These are phyloP conservation scores for Epinephelus coioides DNA, from an alignment of 2,797 vertebrate genomes.

Conservation along the genomic window DNA sequence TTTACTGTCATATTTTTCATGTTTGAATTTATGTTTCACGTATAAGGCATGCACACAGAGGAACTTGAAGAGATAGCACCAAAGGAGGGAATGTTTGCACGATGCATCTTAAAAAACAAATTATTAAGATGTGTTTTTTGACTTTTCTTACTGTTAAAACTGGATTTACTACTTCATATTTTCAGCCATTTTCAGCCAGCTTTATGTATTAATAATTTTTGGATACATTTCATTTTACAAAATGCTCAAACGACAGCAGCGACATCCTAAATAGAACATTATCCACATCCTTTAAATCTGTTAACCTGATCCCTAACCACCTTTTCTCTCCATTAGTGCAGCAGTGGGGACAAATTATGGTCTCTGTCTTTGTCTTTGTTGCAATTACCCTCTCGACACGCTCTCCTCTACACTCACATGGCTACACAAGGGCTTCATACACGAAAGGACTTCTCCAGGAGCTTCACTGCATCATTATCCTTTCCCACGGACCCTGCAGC, in stretches of 20 bases:
- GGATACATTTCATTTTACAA: background rate
- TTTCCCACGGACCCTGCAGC: conserved; percentile 65
- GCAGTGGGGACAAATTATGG: conserved; percentile 84
- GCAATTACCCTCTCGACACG: conserved; percentile 87
- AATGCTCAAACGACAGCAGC: background rate
- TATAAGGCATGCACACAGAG: background rate
- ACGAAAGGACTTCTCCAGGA: conserved; percentile 82
- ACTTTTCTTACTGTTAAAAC: background rate
- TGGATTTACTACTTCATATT: background rate
- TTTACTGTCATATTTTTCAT: background rate
- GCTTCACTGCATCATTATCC: conserved; percentile 69
- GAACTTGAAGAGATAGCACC: background rate
- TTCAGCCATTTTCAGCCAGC: background rate
- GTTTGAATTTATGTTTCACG: conserved; percentile 26
- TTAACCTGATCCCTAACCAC: conserved; percentile 72
- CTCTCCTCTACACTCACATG: conserved; percentile 50
- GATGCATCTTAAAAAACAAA: background rate
- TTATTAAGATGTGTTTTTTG: background rate
- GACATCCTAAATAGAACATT: background rate
- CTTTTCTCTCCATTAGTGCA: conserved; percentile 81
- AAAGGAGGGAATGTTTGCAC: background rate
- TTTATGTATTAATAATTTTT: background rate
- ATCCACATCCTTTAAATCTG: conserved; percentile 57
- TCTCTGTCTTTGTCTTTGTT: conserved; percentile 83
- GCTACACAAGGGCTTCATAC: conserved; percentile 39